Percentiles rank a stretch among this genome's conserved stretches.
Evolutionary conservation across 2,888 invertebrate genomes (phyloP).

Genomic region (Oscheius sp.): DNA sequence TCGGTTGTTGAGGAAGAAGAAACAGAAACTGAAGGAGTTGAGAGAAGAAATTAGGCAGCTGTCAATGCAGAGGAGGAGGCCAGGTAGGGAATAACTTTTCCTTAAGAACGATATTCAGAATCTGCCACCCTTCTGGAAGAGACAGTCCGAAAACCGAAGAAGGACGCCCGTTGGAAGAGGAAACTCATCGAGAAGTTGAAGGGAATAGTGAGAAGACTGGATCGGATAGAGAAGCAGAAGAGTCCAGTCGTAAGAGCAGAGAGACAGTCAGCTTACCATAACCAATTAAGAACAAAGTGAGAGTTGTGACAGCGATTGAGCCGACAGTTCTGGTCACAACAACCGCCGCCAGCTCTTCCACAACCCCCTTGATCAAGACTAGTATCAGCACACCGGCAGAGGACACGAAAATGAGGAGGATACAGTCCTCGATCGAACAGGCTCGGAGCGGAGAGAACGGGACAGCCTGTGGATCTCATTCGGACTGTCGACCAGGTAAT

Average conservation of each 20-base stretch:
- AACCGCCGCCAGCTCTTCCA: conserved; percentile 7
- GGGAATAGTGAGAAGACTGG: conserved; percentile 32
- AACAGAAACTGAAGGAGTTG: conserved; percentile 31
- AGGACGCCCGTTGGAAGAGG: conserved; percentile 35
- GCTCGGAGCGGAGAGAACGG: conserved; percentile 42
- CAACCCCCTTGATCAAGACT: conserved; percentile 26
- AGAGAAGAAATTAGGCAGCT: conserved; percentile 32
- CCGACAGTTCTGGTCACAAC: conserved; percentile 6
- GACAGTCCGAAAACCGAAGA: conserved; percentile 10
- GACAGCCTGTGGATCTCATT: conserved; percentile 41
- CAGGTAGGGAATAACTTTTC: conserved; percentile 12
- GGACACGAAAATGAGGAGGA: conserved; percentile 22
- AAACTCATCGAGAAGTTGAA: conserved; percentile 56
- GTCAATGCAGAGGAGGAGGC: conserved; percentile 15
- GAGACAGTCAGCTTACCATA: background rate
- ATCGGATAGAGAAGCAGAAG: conserved; percentile 35
- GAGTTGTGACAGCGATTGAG: conserved; percentile 20
- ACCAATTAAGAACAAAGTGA: background rate
- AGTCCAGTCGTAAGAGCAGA: background rate
- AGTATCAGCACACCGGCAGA: conserved; percentile 32
- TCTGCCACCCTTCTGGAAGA: conserved; percentile 1
- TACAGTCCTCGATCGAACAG: conserved; percentile 37
- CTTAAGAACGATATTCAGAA: background rate
- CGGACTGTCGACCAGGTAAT: conserved; percentile 50
- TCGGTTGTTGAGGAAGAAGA: conserved; percentile 36